Base-by-base conservation (phyloP, 53 echinoderm and acorn worm genomes). In the Patiria pectinifera region DNA sequence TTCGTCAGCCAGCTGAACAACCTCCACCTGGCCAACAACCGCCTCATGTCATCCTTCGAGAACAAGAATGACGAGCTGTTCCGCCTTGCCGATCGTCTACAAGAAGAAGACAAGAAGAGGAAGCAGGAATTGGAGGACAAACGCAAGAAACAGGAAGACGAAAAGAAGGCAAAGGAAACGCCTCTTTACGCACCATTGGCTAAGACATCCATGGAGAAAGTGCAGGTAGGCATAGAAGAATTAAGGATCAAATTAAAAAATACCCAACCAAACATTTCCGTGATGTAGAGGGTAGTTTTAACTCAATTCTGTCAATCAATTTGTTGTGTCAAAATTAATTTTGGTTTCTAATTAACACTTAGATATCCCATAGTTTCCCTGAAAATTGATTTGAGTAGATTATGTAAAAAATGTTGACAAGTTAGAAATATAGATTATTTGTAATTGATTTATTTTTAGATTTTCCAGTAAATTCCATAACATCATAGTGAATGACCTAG, bases 21-120 rank as follows among this genome's bases (percentile, higher is more conserved):
- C 81, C 80, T 90, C 80, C 80, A 90, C 15, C 83, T 93, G 13
- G 93, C 93, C 4, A 97, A 95, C 90, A 95, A 95, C 16, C 90
- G 96, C 66, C 87, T 99, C n/a, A 70, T 95, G 48, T 93, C 96
- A 44, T 85, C 93, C 26, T 89, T 99, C 46, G 89, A 99, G 75
- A 91, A 93, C 83, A 93, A 96, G 79, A 97, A 97, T 60, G 96
- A 96, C 58, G 95, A 96, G 45, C 94, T 97, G 80, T 93, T 95
- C 63, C 90, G 94, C 48, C 92, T 99, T 5, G 97, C 94, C 78
- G 97, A 97, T 26, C 87, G 97, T 45, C 94, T 99, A 6, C 91
- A 94, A 71, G 93, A 93, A 25, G 92, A 77, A 18, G 71, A 86
- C 76, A 92, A 92, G 92, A 92, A 87, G 48, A 43, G 6, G 62